Percentiles rank a stretch among this genome's conserved stretches.
phyloP scores from a whole-genome alignment of 37 sponge, comb jelly and placozoan genomes.

The Bolinopsis microptera region DNA sequence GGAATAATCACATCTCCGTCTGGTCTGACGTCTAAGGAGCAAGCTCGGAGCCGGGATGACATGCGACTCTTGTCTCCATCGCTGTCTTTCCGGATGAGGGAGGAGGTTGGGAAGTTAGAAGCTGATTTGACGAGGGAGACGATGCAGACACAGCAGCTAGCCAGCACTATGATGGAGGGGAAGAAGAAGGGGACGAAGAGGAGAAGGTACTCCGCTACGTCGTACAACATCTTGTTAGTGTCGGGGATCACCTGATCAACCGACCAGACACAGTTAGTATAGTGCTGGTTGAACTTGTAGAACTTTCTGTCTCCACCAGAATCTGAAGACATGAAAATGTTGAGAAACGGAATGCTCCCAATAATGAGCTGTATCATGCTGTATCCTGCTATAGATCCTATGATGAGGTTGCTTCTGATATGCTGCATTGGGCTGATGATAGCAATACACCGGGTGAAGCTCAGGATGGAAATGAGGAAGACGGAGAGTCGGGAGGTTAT shows the following conservation, averaged over 20 bases:
- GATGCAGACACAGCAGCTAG: conserved; percentile 48
- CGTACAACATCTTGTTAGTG: not conserved
- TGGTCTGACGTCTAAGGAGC: not conserved
- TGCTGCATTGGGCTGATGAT: conserved; percentile 52
- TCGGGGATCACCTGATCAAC: conserved; percentile 11
- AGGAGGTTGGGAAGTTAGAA: not conserved
- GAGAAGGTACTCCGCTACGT: conserved; percentile 63
- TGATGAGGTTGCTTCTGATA: not conserved
- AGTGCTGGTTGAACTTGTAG: conserved; percentile 39
- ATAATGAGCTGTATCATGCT: conserved; percentile 25
- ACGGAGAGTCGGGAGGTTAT: conserved; percentile 60
- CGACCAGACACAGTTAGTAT: conserved; percentile 59
- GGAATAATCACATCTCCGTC: conserved; percentile 4
- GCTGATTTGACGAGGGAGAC: conserved; percentile 11
- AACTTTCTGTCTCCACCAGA: not conserved
- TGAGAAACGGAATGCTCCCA: conserved; percentile 24
- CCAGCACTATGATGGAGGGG: conserved; percentile 49
- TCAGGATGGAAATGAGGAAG: conserved; percentile 58
- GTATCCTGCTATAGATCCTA: conserved; percentile 39
- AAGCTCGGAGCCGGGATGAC: not conserved
- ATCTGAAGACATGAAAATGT: not conserved
- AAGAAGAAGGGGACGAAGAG: conserved; percentile 64
- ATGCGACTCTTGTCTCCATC: not conserved
- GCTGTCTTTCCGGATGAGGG: not conserved
- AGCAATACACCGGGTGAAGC: conserved; percentile 62